A percentile compares a stretch with the other conserved stretches of the same genome.
These are phyloP conservation scores for Crotophaga sulcirostris DNA, from an alignment of 2,113 vertebrate genomes.

Conservation along the genomic window DNA sequence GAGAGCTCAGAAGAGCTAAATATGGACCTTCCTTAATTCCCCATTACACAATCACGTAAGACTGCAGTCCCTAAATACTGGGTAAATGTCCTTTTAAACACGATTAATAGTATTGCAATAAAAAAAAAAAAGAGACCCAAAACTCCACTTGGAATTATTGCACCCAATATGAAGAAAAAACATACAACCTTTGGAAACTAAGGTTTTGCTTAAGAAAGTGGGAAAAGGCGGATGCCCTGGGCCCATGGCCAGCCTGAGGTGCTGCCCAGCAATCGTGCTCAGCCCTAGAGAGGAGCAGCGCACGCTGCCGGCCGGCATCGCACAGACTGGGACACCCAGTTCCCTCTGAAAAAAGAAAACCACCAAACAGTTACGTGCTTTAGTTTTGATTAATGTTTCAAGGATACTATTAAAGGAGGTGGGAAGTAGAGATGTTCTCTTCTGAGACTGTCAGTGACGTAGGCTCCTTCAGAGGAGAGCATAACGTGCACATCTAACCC, in stretches of 20 bases:
- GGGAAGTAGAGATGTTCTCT: not conserved
- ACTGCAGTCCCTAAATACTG: not conserved
- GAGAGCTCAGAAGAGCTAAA: conserved; percentile 24
- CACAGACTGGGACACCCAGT: not conserved
- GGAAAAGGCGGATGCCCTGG: not conserved
- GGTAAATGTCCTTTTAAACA: not conserved
- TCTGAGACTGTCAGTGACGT: not conserved
- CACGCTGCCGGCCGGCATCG: not conserved
- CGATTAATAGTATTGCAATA: not conserved
- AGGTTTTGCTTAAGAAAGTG: not conserved
- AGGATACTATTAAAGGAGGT: not conserved
- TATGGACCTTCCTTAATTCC: not conserved
- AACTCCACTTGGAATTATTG: not conserved
- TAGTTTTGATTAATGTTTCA: not conserved
- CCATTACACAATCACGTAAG: not conserved
- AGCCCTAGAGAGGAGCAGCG: not conserved
- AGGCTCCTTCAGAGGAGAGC: not conserved
- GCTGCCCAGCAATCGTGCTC: not conserved
- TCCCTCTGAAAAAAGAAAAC: not conserved
- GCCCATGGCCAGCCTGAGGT: not conserved
- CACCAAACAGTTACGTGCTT: not conserved
- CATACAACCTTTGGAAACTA: not conserved
- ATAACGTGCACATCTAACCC: not conserved
- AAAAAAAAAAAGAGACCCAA: not conserved
- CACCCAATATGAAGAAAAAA: not conserved